These are phyloP conservation scores for Mionectes macconnelli DNA, from an alignment of 2,113 vertebrate genomes.

Conservation along the genomic window DNA sequence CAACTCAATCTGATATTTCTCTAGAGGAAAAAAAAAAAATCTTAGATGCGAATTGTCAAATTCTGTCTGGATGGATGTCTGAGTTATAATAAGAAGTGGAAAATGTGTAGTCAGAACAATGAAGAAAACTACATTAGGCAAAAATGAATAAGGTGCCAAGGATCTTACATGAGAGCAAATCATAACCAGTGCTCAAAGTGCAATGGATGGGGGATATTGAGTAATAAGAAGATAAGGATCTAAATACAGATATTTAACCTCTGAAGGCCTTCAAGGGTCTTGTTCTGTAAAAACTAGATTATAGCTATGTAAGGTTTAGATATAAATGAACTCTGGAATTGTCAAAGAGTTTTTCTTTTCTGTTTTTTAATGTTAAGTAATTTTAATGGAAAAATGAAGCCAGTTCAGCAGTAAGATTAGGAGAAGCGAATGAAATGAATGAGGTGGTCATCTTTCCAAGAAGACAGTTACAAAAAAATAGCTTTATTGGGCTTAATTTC, in stretches of 20 bases:
- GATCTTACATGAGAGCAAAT: conserved; percentile 52
- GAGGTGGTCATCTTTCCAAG: background rate
- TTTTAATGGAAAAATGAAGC: conserved; percentile 27
- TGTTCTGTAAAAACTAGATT: conserved; percentile 32
- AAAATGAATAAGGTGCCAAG: conserved; percentile 53
- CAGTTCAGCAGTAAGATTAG: background rate
- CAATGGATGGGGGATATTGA: background rate
- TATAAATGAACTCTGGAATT: conserved; percentile 28
- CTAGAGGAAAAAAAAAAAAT: conserved; percentile 26
- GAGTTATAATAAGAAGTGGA: conserved; percentile 56
- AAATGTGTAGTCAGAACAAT: conserved; percentile 50
- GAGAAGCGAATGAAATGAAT: background rate
- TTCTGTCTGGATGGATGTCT: conserved; percentile 53
- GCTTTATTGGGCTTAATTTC: background rate
- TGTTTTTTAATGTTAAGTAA: background rate
- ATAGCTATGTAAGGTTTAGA: conserved; percentile 20
- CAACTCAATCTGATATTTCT: background rate
- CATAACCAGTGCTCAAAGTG: conserved; percentile 46
- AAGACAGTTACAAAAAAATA: background rate
- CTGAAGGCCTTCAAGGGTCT: conserved; percentile 24
- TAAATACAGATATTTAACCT: conserved; percentile 52
- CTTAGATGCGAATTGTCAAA: conserved; percentile 60
- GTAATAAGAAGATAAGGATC: conserved; percentile 47
- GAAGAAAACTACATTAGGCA: conserved; percentile 49
- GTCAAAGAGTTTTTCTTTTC: background rate